Evolutionary conservation across 1,140 invertebrate species (phyloP).

Genomic region (Palaemon carinicauda): DNA sequence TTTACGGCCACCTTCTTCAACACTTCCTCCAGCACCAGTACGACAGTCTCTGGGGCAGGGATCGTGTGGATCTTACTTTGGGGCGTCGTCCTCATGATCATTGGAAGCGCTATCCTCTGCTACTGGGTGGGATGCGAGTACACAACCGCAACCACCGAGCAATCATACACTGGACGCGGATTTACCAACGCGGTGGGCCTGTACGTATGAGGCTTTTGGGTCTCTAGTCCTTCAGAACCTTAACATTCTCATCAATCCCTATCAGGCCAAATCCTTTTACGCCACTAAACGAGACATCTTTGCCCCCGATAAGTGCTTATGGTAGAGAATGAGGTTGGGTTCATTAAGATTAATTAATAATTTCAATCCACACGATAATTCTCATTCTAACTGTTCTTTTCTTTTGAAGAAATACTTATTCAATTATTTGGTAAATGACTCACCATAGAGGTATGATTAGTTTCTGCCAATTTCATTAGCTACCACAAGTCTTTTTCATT

Average conservation of each 20-base stretch:
- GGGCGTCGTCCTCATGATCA: slow-evolving; percentile 44
- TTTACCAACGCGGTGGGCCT: slow-evolving; percentile 34
- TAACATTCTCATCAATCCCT: background rate
- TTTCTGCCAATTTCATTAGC: no score
- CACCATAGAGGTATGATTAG: no score
- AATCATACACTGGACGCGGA: slow-evolving; percentile 26
- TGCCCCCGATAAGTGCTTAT: background rate
- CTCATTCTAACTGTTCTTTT: no score
- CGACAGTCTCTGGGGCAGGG: slow-evolving; percentile 49
- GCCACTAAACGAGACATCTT: no score
- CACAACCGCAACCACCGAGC: no score
- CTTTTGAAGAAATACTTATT: no score
- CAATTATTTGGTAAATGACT: no score
- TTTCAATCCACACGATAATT: no score
- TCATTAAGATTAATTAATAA: no score
- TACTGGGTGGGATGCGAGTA: slow-evolving; percentile 53
- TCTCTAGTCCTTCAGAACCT: background rate
- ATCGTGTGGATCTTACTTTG: slow-evolving; percentile 51
- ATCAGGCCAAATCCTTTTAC: background rate
- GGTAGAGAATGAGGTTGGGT: background rate
- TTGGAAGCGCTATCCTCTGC: slow-evolving; percentile 41
- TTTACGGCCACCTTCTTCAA: slow-evolving; percentile 5
- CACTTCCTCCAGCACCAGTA: slow-evolving; percentile 35
- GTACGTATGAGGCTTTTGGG: slow-evolving; percentile 14
- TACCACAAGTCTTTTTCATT: no score